Conservation (phyloP, 2,113 vertebrate genomes). For the Rhodinocichla rosea region DNA sequence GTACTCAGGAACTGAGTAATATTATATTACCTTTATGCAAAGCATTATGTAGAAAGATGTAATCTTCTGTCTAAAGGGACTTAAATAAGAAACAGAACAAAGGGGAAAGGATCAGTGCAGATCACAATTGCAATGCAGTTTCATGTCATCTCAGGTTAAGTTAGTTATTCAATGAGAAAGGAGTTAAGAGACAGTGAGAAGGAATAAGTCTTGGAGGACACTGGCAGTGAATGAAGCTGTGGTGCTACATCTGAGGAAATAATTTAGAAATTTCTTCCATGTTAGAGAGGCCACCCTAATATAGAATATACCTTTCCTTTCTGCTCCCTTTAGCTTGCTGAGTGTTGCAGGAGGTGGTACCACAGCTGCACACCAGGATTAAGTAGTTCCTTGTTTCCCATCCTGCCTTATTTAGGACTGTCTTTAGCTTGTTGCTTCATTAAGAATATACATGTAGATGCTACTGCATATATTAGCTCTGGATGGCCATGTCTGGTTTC, state of each 20-base stretch:
- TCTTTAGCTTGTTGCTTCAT: neutral
- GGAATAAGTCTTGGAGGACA: neutral
- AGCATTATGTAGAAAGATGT: neutral
- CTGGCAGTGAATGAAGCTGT: neutral
- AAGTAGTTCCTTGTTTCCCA: neutral
- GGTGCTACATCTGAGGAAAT: neutral
- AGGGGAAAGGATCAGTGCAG: neutral
- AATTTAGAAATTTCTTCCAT: neutral
- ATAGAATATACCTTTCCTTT: neutral
- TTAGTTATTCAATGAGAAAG: neutral
- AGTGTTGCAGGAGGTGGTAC: neutral
- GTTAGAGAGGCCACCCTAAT: neutral
- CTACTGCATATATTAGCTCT: neutral
- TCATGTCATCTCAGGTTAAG: neutral
- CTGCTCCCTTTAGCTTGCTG: neutral
- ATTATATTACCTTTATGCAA: neutral
- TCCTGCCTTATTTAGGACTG: neutral
- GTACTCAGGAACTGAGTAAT: neutral
- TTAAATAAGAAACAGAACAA: neutral
- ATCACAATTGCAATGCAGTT: neutral
- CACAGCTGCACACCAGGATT: neutral
- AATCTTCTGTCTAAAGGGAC: neutral
- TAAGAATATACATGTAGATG: neutral
- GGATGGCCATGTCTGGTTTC: neutral
- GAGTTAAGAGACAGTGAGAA: neutral